These are phyloP conservation scores for Lasiurus cinereus DNA, from an alignment of 2,113 vertebrate species.

Conservation along the genomic window DNA sequence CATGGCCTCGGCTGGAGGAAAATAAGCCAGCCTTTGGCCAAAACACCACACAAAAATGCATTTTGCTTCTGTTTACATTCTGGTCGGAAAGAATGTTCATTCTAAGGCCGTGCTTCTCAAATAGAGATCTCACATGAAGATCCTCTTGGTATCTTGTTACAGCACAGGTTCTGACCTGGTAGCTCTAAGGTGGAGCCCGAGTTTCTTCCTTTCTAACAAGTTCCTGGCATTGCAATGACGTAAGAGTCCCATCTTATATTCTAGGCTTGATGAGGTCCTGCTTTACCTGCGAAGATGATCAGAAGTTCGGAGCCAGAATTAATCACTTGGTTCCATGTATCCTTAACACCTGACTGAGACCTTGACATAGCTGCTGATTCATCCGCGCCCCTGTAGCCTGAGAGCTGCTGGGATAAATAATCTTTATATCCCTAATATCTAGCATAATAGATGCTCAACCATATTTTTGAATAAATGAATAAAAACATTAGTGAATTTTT, in stretches of 20 bases:
- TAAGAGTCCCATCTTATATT: background rate
- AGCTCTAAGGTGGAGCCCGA: background rate
- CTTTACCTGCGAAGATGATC: background rate
- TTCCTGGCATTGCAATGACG: background rate
- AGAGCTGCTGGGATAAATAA: background rate
- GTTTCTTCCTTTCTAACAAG: background rate
- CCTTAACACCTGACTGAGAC: background rate
- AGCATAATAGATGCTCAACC: background rate
- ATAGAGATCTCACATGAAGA: background rate
- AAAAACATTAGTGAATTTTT: background rate
- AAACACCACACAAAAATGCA: background rate
- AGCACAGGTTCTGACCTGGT: background rate
- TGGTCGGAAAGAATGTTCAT: background rate
- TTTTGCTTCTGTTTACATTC: conserved; percentile 19
- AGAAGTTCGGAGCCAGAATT: background rate
- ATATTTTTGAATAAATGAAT: background rate
- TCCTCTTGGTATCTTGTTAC: background rate
- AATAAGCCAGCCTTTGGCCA: background rate
- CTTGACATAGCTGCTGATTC: background rate
- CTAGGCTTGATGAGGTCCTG: background rate
- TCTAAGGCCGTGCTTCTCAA: conserved; percentile 11
- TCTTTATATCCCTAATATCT: background rate
- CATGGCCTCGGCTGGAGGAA: background rate
- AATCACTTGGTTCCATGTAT: background rate
- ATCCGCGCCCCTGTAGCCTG: background rate